These are phyloP conservation scores for Otus sunia DNA, from an alignment of 2,113 vertebrate genomes.

Conservation along the genomic window DNA sequence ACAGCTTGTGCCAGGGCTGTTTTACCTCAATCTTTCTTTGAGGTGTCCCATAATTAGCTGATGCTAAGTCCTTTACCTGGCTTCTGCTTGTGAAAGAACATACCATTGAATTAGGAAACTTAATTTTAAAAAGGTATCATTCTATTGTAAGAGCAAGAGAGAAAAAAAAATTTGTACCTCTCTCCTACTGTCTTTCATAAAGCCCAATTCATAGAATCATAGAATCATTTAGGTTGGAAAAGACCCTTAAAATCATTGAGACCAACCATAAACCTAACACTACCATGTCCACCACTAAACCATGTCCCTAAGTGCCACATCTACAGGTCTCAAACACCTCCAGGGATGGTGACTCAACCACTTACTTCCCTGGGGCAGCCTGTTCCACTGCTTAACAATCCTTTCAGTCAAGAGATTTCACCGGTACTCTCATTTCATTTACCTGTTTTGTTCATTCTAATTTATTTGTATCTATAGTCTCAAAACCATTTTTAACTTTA, in stretches of 20 bases:
- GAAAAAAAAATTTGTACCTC: neutral
- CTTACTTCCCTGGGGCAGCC: neutral
- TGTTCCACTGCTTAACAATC: neutral
- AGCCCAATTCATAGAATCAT: neutral
- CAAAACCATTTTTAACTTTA: neutral
- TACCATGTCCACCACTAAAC: neutral
- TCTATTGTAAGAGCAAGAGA: neutral
- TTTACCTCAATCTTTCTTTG: neutral
- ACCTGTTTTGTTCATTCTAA: neutral
- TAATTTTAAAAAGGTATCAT: neutral
- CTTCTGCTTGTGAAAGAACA: neutral
- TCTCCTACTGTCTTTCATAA: neutral
- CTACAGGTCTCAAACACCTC: neutral
- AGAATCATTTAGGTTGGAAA: neutral
- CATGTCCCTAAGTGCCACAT: neutral
- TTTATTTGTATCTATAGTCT: neutral
- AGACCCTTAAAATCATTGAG: neutral
- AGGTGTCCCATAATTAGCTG: neutral
- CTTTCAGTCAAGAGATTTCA: neutral
- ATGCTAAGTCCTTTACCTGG: neutral
- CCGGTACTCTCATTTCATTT: neutral
- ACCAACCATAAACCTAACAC: neutral
- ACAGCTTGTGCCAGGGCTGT: neutral
- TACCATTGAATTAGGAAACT: neutral
- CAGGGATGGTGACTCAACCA: neutral